phyloP scores from a whole-genome alignment of 2,888 invertebrate genomes.

The Neocrepidodera transversa region DNA sequence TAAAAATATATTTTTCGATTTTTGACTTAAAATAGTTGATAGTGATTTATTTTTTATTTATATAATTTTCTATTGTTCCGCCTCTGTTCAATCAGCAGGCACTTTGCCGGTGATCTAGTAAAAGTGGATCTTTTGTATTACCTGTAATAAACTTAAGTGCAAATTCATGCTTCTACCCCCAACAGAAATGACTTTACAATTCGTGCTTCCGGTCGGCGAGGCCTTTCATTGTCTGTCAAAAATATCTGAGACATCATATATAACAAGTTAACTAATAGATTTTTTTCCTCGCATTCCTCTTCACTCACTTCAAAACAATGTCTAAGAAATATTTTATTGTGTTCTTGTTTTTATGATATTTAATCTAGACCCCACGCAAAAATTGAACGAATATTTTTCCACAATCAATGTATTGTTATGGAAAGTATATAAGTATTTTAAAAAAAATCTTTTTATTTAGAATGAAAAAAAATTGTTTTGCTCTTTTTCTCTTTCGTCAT shows the following conservation, averaged over 20 bases:
- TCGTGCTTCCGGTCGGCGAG: conserved; percentile 50
- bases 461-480: no score
- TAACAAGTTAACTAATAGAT: conserved; percentile 13
- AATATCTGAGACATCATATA: conserved; percentile 30
- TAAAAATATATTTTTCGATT: no score
- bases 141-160: conserved; percentile 59
- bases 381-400: no score
- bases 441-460: no score
- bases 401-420: no score
- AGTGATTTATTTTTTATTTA: no score
- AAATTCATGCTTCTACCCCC: conserved; percentile 57
- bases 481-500: no score
- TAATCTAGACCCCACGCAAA: not conserved
- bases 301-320: conserved; percentile 17
- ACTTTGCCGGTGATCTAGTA: conserved; percentile 23
- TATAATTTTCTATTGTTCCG: conserved; percentile 1
- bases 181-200: conserved; percentile 49
- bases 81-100: conserved; percentile 9
- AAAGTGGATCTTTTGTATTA: conserved; percentile 27
- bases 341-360: conserved; percentile 1
- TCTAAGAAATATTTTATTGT: conserved; percentile 16
- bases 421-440: no score
- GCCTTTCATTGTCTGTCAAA: conserved; percentile 36
- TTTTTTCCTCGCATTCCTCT: conserved; percentile 12
- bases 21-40: not conserved